Base-by-base conservation (phyloP, 37 sponge, comb jelly and placozoan species). In the Agelas oroides region DNA sequence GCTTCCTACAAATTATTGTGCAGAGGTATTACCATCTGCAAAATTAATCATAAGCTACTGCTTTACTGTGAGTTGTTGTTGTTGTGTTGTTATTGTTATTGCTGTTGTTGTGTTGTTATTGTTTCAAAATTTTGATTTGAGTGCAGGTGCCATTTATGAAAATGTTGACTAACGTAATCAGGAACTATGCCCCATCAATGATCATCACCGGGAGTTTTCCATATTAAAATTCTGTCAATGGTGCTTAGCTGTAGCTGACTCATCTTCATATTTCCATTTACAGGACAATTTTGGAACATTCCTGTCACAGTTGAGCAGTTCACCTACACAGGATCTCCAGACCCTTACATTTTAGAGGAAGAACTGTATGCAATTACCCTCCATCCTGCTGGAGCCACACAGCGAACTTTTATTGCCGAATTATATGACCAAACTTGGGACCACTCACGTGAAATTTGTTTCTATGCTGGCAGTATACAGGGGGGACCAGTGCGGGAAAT, bases 401-500 rank as follows among this genome's bases (percentile, higher is more conserved):
- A 30, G 68, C 27, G 68, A 34, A 24, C 5, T 5, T 67, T 67
- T 31, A 28, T 67, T 33, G 68, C 68, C 11, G 33, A 34, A 3
- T 34, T 24, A 3, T 30, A 67, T 34, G 20, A 18, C 68, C 27
- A 30, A 19, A 67, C 68, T 30, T 67, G 68, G 68, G 68, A 67
- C 33, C 11, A 30, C 5, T 33, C 33, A 67, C 33, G 33, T 30
- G 20, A 40, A 13, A 19, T 17, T 21, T 71, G 72, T 13, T 41
- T 35, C 53, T 71, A 71, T 39, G 72, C 72, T 18, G 72, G 72
- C 20, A 71, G 53, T 71, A 2, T 35, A n/a, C 72, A 71, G 24
- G 72, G 72, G 18, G 72, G 72, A 3, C 72, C 53, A 11, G 41
- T 71, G 13, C 41, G 72, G 1, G 72, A 71, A 1, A 71, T 71